Evolutionary conservation across 1,140 invertebrate genomes (phyloP).

Genomic region (Thaumetopoea pityocampa): DNA sequence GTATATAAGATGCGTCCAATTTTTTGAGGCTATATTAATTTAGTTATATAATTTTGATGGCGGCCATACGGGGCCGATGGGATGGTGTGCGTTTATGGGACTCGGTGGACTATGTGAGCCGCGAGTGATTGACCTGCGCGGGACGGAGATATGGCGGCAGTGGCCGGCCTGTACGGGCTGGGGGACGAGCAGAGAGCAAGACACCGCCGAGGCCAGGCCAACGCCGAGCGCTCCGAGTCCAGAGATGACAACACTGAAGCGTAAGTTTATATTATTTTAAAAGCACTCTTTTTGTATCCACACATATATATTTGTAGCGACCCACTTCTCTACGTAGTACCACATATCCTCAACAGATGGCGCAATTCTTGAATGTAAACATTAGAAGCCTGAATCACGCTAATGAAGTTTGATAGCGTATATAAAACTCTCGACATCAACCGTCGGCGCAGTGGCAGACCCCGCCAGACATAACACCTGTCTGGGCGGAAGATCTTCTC

Average conservation of each 20-base stretch:
- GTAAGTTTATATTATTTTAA: no score
- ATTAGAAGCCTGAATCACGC: no score
- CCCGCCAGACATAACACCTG: no score
- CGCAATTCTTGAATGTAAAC: no score
- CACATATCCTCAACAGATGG: no score
- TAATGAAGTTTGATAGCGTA: no score
- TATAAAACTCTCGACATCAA: no score
- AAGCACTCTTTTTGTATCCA: no score
- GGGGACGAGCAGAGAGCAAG: constrained; percentile 62
- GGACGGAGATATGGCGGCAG: constrained; percentile 51
- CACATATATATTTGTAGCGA: no score
- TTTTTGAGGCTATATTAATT: constrained; percentile 30
- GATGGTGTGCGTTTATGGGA: constrained; percentile 26
- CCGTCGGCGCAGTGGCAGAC: no score
- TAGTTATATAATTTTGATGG: constrained; percentile 45
- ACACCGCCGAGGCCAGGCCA: constrained; percentile 61
- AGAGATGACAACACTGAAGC: constrained; percentile 69
- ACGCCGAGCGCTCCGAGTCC: constrained; percentile 65
- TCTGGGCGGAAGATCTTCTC: no score
- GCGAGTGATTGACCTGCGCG: constrained; percentile 28
- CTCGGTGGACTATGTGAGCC: constrained; percentile 18
- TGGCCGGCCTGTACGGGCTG: constrained; percentile 63
- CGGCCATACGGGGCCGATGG: constrained; percentile 20
- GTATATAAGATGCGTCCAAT: constrained; percentile 68
- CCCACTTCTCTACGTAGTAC: no score